Evolutionary conservation across 2,888 invertebrate genomes (phyloP), one percentile per base, ranked within the genome.

Genomic region (Melinaea menophilus): DNA sequence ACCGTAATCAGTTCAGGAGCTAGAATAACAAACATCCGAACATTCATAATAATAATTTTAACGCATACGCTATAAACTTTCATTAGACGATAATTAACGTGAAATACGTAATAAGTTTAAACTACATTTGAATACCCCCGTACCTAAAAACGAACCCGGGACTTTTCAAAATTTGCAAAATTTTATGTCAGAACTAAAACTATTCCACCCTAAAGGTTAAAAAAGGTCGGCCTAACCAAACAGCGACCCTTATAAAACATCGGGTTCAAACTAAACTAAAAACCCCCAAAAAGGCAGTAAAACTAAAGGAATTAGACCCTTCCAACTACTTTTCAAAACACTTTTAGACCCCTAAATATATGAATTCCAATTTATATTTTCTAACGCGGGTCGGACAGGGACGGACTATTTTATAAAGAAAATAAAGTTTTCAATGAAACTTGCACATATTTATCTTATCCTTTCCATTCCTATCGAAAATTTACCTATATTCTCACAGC

Each of bases 191-290:
- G 76, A 81, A 85, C 85, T 82, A 81, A 82, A 89, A 88, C 88
- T 88, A 87, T 82, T 75, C 82, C 75, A 80, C 79, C 80, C 80
- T 69, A 77, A 77, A 77, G 83, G 80, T 82, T 85, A 90, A 90
- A 90, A 90, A 90, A 90, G 90, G 90, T 87, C 81, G 79, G 79
- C 88, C 90, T 88, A 89, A 86, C 89, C 88, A 90, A 90, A 90
- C 90, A 90, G 67, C 75, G 79, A 88, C 90, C 90, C 89, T 87
- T 89, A 88, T 88, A 87, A 87, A 86, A 84, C 82, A 84, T 79
- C 80, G 70, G 70, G 71, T 72, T 72, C 71, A 75, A 79, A 75
- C 78, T 76, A 73, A 72, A 73, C 79, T 85, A 88, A 90, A 90
- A 89, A 89, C 80, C 81, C 76, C 88, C 89, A 88, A 90, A 90